phyloP scores from a whole-genome alignment of 2,113 vertebrate genomes.

The Leiothrix lutea region DNA sequence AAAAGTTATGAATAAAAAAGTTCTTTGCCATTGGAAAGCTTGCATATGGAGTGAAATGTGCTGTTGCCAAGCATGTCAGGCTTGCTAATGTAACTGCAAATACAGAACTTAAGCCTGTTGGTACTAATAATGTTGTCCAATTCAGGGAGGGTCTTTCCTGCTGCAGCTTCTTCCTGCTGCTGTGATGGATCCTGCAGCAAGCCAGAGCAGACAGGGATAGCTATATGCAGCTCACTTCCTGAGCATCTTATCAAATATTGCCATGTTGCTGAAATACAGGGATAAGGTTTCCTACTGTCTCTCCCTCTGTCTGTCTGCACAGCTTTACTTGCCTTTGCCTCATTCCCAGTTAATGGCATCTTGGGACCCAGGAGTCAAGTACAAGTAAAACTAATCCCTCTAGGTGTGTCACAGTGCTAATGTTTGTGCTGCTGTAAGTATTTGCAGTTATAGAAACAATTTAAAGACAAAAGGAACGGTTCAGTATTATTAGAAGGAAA shows the following conservation, averaged over 20 bases:
- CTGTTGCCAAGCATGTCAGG: not conserved
- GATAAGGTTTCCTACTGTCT: not conserved
- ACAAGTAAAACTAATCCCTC: not conserved
- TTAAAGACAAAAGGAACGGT: not conserved
- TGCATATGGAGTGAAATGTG: not conserved
- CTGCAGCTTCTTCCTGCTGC: not conserved
- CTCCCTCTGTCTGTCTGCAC: not conserved
- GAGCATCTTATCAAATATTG: not conserved
- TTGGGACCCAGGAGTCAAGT: not conserved
- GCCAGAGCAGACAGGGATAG: not conserved
- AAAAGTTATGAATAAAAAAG: not conserved
- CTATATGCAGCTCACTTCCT: not conserved
- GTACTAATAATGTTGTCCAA: not conserved
- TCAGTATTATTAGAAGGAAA: not conserved
- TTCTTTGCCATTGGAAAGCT: not conserved
- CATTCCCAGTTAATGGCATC: not conserved
- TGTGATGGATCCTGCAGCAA: not conserved
- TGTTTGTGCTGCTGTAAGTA: not conserved
- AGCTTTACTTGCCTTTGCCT: not conserved
- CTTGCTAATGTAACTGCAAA: not conserved
- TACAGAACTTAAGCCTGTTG: not conserved
- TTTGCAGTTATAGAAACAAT: not conserved
- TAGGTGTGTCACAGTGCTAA: not conserved
- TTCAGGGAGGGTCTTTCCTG: not conserved
- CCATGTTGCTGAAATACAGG: not conserved